These are phyloP conservation scores for Corbicula japonica DNA, from an alignment of 2,888 invertebrate species.

Conservation along the genomic window DNA sequence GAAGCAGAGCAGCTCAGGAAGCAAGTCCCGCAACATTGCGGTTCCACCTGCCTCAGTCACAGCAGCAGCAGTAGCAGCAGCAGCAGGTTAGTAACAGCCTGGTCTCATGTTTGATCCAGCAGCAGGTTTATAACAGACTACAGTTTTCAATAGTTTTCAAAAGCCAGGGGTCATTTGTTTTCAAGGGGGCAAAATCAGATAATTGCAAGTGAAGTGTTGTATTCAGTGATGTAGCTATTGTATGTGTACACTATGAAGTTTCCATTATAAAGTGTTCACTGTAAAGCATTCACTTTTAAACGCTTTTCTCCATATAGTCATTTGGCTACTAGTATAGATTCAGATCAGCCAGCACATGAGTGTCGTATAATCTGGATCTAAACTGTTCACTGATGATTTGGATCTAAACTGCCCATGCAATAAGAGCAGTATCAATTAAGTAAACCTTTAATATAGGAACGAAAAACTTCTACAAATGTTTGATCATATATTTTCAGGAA, in stretches of 20 bases:
- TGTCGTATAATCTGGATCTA: neutral
- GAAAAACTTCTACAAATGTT: neutral
- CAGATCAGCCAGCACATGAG: no score
- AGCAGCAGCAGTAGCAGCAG: constrained; percentile 48
- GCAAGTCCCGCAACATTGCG: constrained; percentile 44
- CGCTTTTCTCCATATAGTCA: no score
- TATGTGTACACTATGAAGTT: neutral
- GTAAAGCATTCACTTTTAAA: no score
- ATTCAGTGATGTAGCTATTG: constrained; percentile 1
- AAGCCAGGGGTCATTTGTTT: neutral
- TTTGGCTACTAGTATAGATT: no score
- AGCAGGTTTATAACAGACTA: neutral
- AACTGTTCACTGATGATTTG: neutral
- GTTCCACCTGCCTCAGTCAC: constrained; percentile 35
- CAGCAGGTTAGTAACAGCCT: constrained; percentile 41
- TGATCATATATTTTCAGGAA: constrained; percentile 42
- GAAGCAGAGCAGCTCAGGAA: constrained; percentile 54
- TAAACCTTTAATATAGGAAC: neutral
- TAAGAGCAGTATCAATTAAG: neutral
- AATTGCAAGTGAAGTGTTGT: neutral
- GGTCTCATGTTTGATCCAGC: neutral
- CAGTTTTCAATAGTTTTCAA: neutral
- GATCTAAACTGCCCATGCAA: neutral
- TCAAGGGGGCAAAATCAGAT: neutral
- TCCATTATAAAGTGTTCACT: no score